Conservation (phyloP, 2,113 vertebrate species). For the Leptosomus discolor region DNA sequence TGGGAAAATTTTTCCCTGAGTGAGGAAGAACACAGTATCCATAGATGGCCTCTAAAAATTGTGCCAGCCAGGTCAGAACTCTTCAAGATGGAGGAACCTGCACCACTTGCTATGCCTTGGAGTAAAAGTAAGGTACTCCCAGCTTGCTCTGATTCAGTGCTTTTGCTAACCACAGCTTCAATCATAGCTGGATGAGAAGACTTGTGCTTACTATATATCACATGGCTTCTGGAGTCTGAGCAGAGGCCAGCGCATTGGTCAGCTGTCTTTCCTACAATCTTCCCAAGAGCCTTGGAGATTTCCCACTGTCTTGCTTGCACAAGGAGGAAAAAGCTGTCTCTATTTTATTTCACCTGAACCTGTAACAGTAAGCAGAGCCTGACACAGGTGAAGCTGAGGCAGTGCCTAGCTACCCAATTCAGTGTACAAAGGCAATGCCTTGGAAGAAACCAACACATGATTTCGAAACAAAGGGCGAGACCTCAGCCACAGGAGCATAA, state of each 20-base stretch:
- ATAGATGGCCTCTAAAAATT: not conserved
- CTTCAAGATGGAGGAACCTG: not conserved
- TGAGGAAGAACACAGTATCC: not conserved
- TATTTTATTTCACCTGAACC: not conserved
- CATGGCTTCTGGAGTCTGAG: not conserved
- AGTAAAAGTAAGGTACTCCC: not conserved
- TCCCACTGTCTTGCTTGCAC: not conserved
- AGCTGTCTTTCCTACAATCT: not conserved
- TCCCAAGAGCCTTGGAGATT: not conserved
- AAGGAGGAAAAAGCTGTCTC: not conserved
- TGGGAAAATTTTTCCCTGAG: not conserved
- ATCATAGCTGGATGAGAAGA: not conserved
- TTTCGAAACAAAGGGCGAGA: not conserved
- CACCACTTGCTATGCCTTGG: not conserved
- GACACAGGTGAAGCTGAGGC: not conserved
- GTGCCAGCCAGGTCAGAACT: not conserved
- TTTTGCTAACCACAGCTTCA: not conserved
- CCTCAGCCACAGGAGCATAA: conserved; percentile 1
- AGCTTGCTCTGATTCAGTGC: not conserved
- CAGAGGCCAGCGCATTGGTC: not conserved
- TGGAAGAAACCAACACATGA: not conserved
- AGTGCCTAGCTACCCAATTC: not conserved
- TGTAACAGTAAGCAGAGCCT: not conserved
- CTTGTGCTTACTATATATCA: not conserved
- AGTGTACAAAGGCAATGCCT: not conserved